Base-by-base conservation (phyloP, 2,113 vertebrate genomes). In the Gulo gulo region DNA sequence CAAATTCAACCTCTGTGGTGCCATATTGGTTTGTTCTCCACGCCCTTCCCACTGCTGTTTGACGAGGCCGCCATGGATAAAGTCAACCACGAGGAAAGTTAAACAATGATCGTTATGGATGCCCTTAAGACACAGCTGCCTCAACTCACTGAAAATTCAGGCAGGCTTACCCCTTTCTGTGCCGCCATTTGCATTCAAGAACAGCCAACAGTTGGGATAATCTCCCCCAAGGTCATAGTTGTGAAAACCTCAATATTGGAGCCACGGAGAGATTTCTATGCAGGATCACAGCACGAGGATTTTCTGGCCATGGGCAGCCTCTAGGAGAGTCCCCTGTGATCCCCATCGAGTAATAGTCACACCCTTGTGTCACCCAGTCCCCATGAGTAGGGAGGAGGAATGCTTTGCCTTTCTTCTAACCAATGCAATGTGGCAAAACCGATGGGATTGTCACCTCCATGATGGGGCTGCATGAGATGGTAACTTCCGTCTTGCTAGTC, bases 391-490 rank as follows among this genome's bases (percentile, higher is more conserved):
- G 18, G 26, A 8, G 26, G 76, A 6, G 36, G 29, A 14, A 50
- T 7, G 7, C 24, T 47, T 26, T 21, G 26, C 15, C 74, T 61
- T 42, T 5, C 18, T 65, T 52, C 31, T 50, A 42, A 45, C 2
- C 26, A 45, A 31, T 4, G 52, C 8, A 4, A 16, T 9, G 7
- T 11, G 18, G 67, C 47, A 4, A 71, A 13, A 26, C 2, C 2
- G 0, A 0, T 7, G 20, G 52, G 13, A 45, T 4, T 6, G 12
- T 36, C 9, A 4, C 15, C 5, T 36, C 45, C 10, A 3, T 13
- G 23, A 14, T 7, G 24, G 45, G 1, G 6, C 11, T 18, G 5
- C 55, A 0, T 12, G n/a, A 26, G n/a, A 29, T 6, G 36, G 24
- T 11, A 73, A 20, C 8, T 39, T 39, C 24, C 1, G 0, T 57